Percentiles rank a stretch among this genome's conserved stretches.
phyloP scores from a whole-genome alignment of 2,888 invertebrate species.

The Teleogryllus oceanicus region DNA sequence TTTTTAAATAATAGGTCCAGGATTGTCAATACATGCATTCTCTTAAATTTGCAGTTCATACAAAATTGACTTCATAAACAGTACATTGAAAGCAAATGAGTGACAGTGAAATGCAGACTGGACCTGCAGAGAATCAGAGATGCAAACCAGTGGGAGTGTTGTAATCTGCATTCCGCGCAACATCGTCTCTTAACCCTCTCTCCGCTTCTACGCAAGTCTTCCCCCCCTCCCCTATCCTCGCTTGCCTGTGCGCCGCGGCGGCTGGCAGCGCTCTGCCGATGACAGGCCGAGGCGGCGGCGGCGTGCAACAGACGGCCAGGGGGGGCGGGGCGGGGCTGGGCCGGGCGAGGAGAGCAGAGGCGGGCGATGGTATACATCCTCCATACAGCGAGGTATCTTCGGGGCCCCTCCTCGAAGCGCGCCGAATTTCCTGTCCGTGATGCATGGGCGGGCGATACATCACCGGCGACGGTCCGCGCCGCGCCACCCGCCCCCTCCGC shows the following conservation, averaged over 20 bases:
- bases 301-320: not conserved
- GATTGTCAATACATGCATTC: too few relatives aligned
- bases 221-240: not conserved
- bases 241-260: not conserved
- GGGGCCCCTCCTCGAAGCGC: slow-evolving; percentile 4
- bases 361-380: not conserved
- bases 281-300: not conserved
- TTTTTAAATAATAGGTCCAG: too few relatives aligned
- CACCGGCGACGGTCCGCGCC: not conserved
- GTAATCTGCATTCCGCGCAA: too few relatives aligned
- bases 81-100: too few relatives aligned
- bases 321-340: not conserved
- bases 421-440: slow-evolving; percentile 9
- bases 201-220: too few relatives aligned
- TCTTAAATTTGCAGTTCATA: too few relatives aligned
- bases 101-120: too few relatives aligned
- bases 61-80: too few relatives aligned
- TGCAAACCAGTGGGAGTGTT: too few relatives aligned
- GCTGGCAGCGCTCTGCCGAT: too few relatives aligned
- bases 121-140: too few relatives aligned
- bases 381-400: slow-evolving; percentile 10
- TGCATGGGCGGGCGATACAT: slow-evolving; percentile 18
- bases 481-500: not conserved
- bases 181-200: too few relatives aligned
- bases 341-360: not conserved